A percentile compares a stretch with the other conserved stretches of the same genome.
These are phyloP conservation scores for Poecilia velifera DNA, from an alignment of 2,797 vertebrate species.

Conservation along the genomic window DNA sequence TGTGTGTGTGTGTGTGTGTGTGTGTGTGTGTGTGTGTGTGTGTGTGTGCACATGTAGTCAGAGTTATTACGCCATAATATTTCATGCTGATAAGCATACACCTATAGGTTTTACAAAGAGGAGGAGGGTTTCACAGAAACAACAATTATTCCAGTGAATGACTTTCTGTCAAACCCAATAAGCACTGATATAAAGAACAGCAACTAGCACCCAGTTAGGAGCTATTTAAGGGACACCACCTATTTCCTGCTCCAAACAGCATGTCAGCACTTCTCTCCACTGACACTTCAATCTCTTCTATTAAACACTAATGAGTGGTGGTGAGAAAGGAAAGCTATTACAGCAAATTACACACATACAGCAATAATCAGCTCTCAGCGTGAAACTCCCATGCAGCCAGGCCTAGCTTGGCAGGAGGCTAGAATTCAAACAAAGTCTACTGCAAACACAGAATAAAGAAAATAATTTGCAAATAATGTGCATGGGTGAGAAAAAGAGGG, in stretches of 20 bases:
- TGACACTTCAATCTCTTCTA: slow-evolving; percentile 58
- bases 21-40: no score
- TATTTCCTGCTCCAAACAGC: slow-evolving; percentile 60
- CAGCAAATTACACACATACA: slow-evolving; percentile 52
- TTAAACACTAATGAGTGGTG: slow-evolving; percentile 60
- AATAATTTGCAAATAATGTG: slow-evolving; percentile 10
- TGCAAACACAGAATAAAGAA: slow-evolving; percentile 11
- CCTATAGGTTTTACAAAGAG: neutral
- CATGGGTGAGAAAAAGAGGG: neutral
- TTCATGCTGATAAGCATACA: slow-evolving; percentile 17
- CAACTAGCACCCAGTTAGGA: slow-evolving; percentile 68
- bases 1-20: no score
- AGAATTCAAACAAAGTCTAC: slow-evolving; percentile 2
- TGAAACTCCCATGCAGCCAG: slow-evolving; percentile 36
- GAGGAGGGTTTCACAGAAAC: slow-evolving; percentile 28
- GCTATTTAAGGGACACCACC: slow-evolving; percentile 69
- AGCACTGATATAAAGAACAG: slow-evolving; percentile 22
- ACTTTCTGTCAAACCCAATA: slow-evolving; percentile 38
- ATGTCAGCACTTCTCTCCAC: slow-evolving; percentile 62
- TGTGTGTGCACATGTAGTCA: slow-evolving; percentile 9
- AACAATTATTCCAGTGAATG: slow-evolving; percentile 30
- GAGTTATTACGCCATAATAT: slow-evolving; percentile 38
- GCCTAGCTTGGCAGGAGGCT: slow-evolving; percentile 19
- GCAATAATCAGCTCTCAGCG: slow-evolving; percentile 50
- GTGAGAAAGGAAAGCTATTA: slow-evolving; percentile 19